Evolutionary conservation across 1,140 invertebrate genomes (phyloP), one percentile per base, ranked within the genome.

Genomic region (Megalonaias nervosa): DNA sequence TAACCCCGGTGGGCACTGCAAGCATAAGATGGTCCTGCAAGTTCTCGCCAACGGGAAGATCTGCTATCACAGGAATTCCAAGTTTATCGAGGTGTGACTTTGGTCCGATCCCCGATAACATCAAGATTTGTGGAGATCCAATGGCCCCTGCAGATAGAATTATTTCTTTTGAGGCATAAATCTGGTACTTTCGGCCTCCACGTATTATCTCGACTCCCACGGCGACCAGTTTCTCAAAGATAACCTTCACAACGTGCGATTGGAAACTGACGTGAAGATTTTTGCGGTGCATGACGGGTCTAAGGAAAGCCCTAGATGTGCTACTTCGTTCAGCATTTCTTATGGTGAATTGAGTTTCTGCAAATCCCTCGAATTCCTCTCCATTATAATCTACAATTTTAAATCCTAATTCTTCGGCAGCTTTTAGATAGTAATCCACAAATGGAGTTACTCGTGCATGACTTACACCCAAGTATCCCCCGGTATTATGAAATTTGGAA

Each of bases 391-490:
- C n/a, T n/a, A n/a, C n/a, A n/a, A n/a, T n/a, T n/a, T n/a, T n/a
- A n/a, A n/a, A n/a, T n/a, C n/a, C n/a, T n/a, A n/a, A n/a, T n/a
- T n/a, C n/a, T n/a, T n/a, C n/a, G n/a, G n/a, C n/a, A n/a, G n/a
- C n/a, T n/a, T n/a, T n/a, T n/a, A n/a, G n/a, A n/a, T n/a, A n/a
- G n/a, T n/a, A n/a, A n/a, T n/a, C n/a, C n/a, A 74, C 58, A 26
- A 88, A 59, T 38, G 71, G 79, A 23, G 85, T 80, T n/a, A 78
- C 75, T 15, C 75, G 69, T 13, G 75, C 74, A 19, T 81, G 64
- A 3, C 74, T 82, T 15, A 88, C 81, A 38, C 81, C 77, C 19
- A 86, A 58, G 21, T 75, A 79, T 14, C 87, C 86, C 15, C 82
- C 84, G 23, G 68, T 78, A 48, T 77, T 78, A 66, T 86, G 87